These are phyloP conservation scores for Channa argus DNA, from an alignment of 2,113 vertebrate species.

Conservation along the genomic window DNA sequence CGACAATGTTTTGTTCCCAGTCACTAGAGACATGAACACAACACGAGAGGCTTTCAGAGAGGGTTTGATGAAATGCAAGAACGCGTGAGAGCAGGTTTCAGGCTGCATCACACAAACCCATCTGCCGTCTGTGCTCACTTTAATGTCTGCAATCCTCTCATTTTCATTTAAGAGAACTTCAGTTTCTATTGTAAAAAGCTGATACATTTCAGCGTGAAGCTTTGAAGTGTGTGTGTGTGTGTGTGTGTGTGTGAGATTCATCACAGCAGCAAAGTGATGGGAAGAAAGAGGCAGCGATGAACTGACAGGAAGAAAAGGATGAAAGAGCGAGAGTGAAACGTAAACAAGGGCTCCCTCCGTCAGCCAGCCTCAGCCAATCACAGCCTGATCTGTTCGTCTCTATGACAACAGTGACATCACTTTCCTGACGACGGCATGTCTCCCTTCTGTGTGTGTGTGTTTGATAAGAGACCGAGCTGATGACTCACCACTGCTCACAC, in stretches of 20 bases:
- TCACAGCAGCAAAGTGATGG: not conserved
- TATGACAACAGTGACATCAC: slow-evolving; percentile 81
- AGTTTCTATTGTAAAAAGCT: too few relatives aligned
- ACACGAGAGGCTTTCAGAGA: too few relatives aligned
- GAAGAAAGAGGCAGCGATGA: not conserved
- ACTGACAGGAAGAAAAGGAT: not conserved
- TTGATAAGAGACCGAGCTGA: slow-evolving; percentile 48
- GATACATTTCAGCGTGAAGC: not conserved
- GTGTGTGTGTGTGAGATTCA: not conserved
- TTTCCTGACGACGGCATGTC: slow-evolving; percentile 71
- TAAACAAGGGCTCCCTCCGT: slow-evolving; percentile 70
- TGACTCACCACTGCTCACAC: slow-evolving; percentile 72
- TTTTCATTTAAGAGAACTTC: too few relatives aligned
- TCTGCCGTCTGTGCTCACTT: too few relatives aligned
- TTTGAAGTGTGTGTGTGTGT: not conserved
- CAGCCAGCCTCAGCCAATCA: slow-evolving; percentile 61
- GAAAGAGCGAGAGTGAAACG: slow-evolving; percentile 34
- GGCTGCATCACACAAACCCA: too few relatives aligned
- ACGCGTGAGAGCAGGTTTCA: too few relatives aligned
- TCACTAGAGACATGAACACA: not conserved
- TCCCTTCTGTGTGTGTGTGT: slow-evolving; percentile 57
- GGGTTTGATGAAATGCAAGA: not conserved
- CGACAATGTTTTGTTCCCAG: slow-evolving; percentile 12
- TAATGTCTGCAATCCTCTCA: too few relatives aligned
- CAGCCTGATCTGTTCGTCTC: slow-evolving; percentile 41